Conservation (phyloP, 2,113 vertebrate species). For the Tychaedon coryphoeus region DNA sequence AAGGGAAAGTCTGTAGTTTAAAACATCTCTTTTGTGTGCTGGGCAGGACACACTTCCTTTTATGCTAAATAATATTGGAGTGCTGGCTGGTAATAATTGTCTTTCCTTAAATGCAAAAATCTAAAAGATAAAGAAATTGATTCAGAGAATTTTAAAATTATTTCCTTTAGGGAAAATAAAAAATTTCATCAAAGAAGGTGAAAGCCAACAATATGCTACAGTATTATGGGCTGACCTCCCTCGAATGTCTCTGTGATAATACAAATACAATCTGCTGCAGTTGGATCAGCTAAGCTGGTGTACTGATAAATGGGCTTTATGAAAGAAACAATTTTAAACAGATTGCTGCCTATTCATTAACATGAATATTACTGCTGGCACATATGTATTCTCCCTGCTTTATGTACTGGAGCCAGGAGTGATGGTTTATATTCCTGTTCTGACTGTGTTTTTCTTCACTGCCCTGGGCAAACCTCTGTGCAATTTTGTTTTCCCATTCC, state of each 20-base stretch:
- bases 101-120: not conserved
- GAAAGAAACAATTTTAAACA: not conserved
- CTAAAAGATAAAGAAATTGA: not conserved
- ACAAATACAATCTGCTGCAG: constrained; percentile 12
- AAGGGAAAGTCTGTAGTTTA: not conserved
- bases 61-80: not conserved
- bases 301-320: not conserved
- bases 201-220: not conserved
- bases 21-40: not conserved
- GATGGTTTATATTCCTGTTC: not conserved
- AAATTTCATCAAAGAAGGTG: not conserved
- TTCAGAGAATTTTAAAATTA: not conserved
- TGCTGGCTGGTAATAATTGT: not conserved
- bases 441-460: not conserved
- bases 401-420: not conserved
- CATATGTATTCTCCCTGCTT: not conserved
- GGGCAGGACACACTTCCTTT: not conserved
- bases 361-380: not conserved
- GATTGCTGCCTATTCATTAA: not conserved
- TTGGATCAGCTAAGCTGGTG: not conserved
- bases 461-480: not conserved
- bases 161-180: not conserved
- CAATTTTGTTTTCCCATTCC: not conserved
- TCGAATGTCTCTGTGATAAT: not conserved
- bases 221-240: not conserved